Evolutionary conservation across 2,113 vertebrate genomes (phyloP).

Genomic region (Colius striatus): DNA sequence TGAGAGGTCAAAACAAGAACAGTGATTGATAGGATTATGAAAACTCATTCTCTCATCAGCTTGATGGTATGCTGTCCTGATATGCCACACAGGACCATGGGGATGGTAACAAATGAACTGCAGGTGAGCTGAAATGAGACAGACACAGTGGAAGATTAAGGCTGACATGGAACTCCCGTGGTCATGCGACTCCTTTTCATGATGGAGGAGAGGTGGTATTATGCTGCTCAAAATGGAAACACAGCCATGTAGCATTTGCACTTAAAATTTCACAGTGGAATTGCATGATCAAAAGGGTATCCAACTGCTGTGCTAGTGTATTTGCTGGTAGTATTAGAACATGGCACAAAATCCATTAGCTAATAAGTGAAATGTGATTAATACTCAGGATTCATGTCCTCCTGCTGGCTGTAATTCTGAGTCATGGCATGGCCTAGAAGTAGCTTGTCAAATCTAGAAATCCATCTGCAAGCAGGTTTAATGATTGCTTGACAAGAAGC

Average conservation of each 20-base stretch:
- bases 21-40: neutral
- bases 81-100: neutral
- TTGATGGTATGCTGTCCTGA: neutral
- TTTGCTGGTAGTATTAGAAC: neutral
- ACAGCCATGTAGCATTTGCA: neutral
- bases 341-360: neutral
- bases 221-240: neutral
- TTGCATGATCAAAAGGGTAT: neutral
- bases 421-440: neutral
- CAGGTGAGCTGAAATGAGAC: neutral
- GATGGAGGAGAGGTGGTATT: neutral
- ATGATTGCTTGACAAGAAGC: neutral
- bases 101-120: neutral
- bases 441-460: neutral
- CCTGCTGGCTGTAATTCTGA: neutral
- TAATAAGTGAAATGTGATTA: neutral
- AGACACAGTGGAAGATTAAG: neutral
- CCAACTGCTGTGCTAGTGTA: neutral
- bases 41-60: neutral
- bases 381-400: neutral
- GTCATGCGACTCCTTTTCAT: neutral
- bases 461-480: neutral
- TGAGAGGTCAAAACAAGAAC: neutral
- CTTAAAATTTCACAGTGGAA: neutral
- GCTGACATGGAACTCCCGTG: neutral